A percentile compares a stretch with the other conserved stretches of the same genome.
Evolutionary conservation across 2,797 vertebrate genomes (phyloP).

Genomic region (Crax fasciolata): DNA sequence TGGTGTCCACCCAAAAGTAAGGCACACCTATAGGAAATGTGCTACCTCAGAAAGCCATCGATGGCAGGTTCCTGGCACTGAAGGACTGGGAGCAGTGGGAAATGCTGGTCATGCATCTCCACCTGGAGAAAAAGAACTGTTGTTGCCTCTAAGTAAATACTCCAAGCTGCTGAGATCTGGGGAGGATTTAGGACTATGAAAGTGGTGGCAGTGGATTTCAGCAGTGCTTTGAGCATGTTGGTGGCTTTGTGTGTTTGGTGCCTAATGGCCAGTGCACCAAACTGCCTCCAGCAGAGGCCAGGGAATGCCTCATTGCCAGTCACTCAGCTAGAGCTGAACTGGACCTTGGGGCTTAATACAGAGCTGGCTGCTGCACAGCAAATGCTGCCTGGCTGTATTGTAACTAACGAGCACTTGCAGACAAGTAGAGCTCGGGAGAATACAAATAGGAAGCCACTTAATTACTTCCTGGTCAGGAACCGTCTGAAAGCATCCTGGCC

Average conservation of each 20-base stretch:
- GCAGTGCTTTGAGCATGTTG: rapidly evolving
- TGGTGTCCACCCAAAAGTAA: neutral
- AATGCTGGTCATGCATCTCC: rapidly evolving
- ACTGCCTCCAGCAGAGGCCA: neutral
- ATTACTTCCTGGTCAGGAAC: conserved; percentile 33
- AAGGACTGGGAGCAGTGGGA: neutral
- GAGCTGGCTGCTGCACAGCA: neutral
- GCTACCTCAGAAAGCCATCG: neutral
- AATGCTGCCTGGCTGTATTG: neutral
- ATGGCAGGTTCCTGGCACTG: neutral
- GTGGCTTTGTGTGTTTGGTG: neutral
- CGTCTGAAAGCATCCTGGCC: neutral
- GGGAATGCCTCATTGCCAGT: neutral
- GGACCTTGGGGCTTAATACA: neutral
- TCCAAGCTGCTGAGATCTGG: neutral
- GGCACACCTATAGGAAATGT: neutral
- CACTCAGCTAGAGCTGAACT: neutral
- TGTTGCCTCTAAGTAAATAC: neutral
- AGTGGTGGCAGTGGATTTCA: neutral
- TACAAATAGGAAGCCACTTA: conserved; percentile 44
- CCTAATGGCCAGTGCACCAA: neutral
- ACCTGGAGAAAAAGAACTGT: neutral
- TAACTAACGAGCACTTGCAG: neutral
- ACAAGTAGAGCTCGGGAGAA: neutral
- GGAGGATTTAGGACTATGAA: neutral